Conservation (phyloP, 2,888 invertebrate species). For the Cerastis rubricosa region DNA sequence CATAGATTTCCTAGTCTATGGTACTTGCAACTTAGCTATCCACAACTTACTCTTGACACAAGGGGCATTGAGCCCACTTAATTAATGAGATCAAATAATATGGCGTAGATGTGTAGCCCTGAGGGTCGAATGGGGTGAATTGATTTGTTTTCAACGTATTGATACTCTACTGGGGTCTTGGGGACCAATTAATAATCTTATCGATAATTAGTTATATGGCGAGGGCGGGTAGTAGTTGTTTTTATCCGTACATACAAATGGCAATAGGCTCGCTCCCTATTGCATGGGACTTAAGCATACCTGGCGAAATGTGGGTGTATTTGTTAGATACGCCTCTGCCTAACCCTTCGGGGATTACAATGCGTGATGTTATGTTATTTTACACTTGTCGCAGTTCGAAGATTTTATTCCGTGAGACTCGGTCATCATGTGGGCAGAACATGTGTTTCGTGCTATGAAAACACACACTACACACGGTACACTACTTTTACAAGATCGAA, state of each 20-base stretch:
- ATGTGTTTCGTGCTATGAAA: too few species aligned
- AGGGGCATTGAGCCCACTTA: slow-evolving; percentile 68
- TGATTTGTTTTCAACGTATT: slow-evolving; percentile 39
- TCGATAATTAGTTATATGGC: slow-evolving; percentile 2
- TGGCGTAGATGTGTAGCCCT: slow-evolving; percentile 23
- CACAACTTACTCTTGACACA: slow-evolving; percentile 63
- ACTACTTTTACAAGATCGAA: too few species aligned
- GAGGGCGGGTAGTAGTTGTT: not conserved
- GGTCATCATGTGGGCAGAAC: too few species aligned
- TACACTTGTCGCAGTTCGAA: too few species aligned
- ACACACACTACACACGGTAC: too few species aligned
- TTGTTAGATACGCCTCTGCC: too few species aligned
- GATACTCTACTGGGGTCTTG: not conserved
- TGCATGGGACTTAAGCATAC: too few species aligned
- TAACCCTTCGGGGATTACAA: too few species aligned
- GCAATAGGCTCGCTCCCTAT: too few species aligned
- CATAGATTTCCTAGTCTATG: slow-evolving; percentile 19
- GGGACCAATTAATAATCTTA: slow-evolving; percentile 11
- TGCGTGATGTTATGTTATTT: too few species aligned
- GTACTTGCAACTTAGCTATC: slow-evolving; percentile 66
- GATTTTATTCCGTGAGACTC: too few species aligned
- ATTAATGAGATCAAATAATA: slow-evolving; percentile 65
- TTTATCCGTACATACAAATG: not conserved
- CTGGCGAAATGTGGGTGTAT: too few species aligned
- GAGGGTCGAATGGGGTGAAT: slow-evolving; percentile 34